These are phyloP conservation scores for Elanus axillaris DNA, from an alignment of 2,113 vertebrate genomes.

Conservation along the genomic window DNA sequence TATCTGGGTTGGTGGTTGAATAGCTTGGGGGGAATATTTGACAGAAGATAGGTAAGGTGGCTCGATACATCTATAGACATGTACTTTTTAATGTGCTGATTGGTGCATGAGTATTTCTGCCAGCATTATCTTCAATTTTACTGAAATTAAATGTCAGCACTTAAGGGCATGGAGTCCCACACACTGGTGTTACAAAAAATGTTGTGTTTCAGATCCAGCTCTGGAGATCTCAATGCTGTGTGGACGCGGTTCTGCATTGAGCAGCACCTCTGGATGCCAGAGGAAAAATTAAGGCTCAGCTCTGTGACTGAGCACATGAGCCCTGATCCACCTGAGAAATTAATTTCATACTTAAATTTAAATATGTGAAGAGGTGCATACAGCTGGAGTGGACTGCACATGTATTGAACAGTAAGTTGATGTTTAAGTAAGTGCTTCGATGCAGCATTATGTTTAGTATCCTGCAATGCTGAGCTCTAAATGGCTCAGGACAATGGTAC, in stretches of 20 bases:
- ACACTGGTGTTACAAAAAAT: not conserved
- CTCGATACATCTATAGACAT: not conserved
- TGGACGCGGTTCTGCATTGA: fast-evolving
- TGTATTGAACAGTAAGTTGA: not conserved
- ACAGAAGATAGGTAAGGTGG: not conserved
- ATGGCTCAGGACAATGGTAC: not conserved
- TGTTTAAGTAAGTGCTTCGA: not conserved
- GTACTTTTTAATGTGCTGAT: not conserved
- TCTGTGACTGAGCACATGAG: not conserved
- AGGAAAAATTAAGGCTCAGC: not conserved
- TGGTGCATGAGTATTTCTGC: not conserved
- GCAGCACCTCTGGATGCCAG: not conserved
- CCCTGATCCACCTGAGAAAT: not conserved
- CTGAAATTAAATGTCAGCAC: not conserved
- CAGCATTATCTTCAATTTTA: not conserved
- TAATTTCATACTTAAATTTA: not conserved
- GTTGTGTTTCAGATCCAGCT: not conserved
- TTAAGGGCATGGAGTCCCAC: not conserved
- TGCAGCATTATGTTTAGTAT: not conserved
- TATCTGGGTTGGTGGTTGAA: not conserved
- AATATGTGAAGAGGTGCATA: not conserved
- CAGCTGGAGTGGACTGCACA: not conserved
- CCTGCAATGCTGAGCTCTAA: not conserved
- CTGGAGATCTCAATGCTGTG: not conserved
- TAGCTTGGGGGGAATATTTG: not conserved